These are phyloP conservation scores for Oreochromis tanganicae DNA, from an alignment of 2,113 vertebrate genomes.

Conservation along the genomic window DNA sequence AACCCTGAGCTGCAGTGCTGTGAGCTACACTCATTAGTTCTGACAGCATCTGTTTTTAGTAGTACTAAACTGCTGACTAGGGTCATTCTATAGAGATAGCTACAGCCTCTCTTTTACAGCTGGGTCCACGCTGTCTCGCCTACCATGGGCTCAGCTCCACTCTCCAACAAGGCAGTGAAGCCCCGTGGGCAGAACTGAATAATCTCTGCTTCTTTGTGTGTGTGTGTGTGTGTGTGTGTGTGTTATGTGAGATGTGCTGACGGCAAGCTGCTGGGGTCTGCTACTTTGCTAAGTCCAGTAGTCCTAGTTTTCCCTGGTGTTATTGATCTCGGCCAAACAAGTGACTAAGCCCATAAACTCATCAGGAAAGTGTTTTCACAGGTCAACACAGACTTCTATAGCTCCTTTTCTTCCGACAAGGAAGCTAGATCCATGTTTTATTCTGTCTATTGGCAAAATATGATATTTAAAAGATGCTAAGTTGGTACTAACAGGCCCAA, in stretches of 20 bases:
- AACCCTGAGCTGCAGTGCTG: not conserved
- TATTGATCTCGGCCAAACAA: not conserved
- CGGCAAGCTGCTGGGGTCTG: not conserved
- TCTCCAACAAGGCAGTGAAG: conserved; percentile 2
- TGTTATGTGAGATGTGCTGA: not conserved
- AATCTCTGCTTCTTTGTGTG: not conserved
- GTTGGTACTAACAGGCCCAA: not conserved
- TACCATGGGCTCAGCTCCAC: not conserved
- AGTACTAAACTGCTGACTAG: conserved; percentile 51
- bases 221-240: not conserved
- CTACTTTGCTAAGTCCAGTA: not conserved
- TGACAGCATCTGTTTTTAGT: conserved; percentile 52
- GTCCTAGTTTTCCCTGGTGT: not conserved
- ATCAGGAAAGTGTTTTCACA: not conserved
- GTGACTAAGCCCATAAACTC: not conserved
- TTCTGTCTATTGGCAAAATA: accelerated
- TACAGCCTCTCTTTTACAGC: conserved; percentile 31
- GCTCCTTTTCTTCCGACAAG: accelerated
- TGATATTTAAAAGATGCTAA: not conserved
- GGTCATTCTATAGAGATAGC: conserved; percentile 45
- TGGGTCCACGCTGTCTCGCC: conserved; percentile 22
- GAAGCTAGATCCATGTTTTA: not conserved
- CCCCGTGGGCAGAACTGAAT: conserved; percentile 6
- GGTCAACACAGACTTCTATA: not conserved
- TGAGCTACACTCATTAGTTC: conserved; percentile 20